Evolutionary conservation across 2,797 vertebrate genomes (phyloP).

Genomic region (Chromis chromis): DNA sequence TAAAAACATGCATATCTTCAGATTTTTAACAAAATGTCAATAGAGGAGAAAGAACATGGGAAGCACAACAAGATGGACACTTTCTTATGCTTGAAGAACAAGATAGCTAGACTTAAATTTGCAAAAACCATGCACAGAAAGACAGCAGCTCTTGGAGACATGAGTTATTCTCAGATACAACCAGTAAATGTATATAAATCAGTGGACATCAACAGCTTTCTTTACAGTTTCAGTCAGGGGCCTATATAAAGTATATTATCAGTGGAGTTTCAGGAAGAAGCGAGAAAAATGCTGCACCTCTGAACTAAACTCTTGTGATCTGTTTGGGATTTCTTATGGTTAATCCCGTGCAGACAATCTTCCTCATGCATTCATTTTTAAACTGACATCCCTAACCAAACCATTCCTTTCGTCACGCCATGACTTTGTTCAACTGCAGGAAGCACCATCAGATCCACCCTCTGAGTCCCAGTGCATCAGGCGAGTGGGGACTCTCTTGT

Average conservation of each 20-base stretch:
- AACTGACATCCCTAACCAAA: conserved; percentile 56
- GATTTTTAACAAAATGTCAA: too few species aligned
- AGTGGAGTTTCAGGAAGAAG: conserved; percentile 1
- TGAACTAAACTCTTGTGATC: conserved; percentile 9
- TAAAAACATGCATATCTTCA: too few species aligned
- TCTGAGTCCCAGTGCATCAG: conserved; percentile 58
- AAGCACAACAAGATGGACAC: too few species aligned
- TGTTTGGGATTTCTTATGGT: conserved; percentile 5
- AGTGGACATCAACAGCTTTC: background rate
- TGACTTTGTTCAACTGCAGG: conserved; percentile 53
- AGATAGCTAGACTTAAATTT: background rate
- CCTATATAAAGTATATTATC: too few species aligned
- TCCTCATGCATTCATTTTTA: conserved; percentile 53
- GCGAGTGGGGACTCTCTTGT: conserved; percentile 66
- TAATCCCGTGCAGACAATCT: conserved; percentile 38
- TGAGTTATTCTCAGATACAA: background rate
- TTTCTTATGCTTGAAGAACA: background rate
- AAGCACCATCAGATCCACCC: conserved; percentile 65
- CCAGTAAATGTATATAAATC: background rate
- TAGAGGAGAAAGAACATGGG: too few species aligned
- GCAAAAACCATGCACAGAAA: background rate
- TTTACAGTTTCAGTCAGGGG: too few species aligned
- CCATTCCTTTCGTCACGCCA: conserved; percentile 64
- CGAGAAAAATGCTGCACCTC: background rate
- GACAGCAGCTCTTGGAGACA: background rate